Base-by-base conservation (phyloP, 2,113 vertebrate genomes). In the Microtus pennsylvanicus region DNA sequence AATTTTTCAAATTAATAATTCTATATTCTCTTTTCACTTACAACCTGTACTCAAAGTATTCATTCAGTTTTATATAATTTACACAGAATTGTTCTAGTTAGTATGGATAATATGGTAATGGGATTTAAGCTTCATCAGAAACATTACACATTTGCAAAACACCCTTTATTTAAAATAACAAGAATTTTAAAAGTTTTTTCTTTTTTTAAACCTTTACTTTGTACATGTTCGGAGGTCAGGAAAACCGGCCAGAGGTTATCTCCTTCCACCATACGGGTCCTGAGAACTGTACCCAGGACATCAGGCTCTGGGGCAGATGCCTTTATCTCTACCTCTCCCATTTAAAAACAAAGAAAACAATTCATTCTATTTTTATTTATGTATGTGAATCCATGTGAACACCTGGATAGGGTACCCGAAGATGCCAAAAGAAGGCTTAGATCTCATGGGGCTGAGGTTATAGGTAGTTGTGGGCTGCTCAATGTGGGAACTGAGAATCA, bases 161-260 rank as follows among this genome's bases (percentile, higher is more conserved):
- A 85, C 38, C 76, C 47, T 88, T 86, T 91, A 78, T 78, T 95
- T 33, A 78, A 78, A 80, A 67, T 91, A 28, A 50, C 70, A 42
- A 16, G 47, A 69, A 86, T 65, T 88, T 42, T 52, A 72, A 83
- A 65, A 77, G 28, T n/a, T 30, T 47, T 75, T 58, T 21, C 3
- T 30, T 13, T 45, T 76, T 14, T 30, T 21, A 33, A 80, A 74
- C 52, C 7, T 82, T 82, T 58, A 58, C 35, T 58, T 61, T 82
- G 52, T 82, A 12, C 24, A 52, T 82, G 78, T 81, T 22, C 22
- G 52, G 78, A 61, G 33, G 52, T 61, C 12, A 28, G 33, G 22
- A 38, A 12, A 61, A 38, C 80, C 26, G 33, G 33, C 1, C 21
- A 61, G 55, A 61, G 52, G 35, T 13, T 58, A 52, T 38, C 38